Percentiles rank a stretch among this genome's conserved stretches.
Conservation (phyloP, 2,888 invertebrate species). For the Acleris cristana region DNA sequence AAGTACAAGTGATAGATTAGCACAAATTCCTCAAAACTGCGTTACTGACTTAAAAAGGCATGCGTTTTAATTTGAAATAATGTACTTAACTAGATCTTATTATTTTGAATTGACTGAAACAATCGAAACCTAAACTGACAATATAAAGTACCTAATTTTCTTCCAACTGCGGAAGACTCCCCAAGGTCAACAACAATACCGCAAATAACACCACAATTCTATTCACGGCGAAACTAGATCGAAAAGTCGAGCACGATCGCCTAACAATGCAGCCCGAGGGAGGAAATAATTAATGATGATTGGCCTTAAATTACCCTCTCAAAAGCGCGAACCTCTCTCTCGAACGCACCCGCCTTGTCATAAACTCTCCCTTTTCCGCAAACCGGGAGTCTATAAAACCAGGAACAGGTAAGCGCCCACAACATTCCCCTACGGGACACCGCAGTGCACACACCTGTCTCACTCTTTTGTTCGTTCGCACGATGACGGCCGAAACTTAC, state of each 20-base stretch:
- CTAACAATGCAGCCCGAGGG: conserved; percentile 66
- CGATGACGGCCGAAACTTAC: conserved; percentile 80
- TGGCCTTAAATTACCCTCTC: conserved; percentile 81
- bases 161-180: conserved; percentile 17
- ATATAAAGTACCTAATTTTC: neutral
- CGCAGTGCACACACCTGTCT: conserved; percentile 63
- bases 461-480: conserved; percentile 40
- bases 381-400: conserved; percentile 76
- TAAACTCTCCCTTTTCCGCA: conserved; percentile 60
- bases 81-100: no score
- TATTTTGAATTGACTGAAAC: no score
- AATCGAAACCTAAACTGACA: no score
- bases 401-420: conserved; percentile 69
- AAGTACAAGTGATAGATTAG: no score
- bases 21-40: no score
- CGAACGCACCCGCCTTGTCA: conserved; percentile 48
- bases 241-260: conserved; percentile 53
- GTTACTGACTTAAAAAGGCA: no score
- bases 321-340: conserved; percentile 59
- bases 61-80: no score
- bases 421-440: conserved; percentile 73
- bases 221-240: conserved; percentile 32
- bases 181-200: conserved; percentile 28
- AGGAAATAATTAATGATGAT: conserved; percentile 83
- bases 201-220: conserved; percentile 11